Base-by-base conservation (phyloP, 2,888 invertebrate genomes). In the Sinelater perroti region DNA sequence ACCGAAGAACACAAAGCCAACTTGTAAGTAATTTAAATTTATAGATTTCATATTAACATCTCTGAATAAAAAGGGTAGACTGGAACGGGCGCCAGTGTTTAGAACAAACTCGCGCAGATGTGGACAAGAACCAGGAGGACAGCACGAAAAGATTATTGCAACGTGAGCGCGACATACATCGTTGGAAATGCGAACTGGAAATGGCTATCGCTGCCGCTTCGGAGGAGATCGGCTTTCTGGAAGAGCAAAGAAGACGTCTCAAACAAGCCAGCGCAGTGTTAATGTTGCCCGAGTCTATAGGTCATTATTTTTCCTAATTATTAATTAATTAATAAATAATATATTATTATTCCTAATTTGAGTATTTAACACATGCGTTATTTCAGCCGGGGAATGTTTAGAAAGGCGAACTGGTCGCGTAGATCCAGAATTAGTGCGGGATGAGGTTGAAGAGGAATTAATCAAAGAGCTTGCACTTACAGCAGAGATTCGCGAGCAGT, bases 141-240 rank as follows among this genome's bases (percentile, higher is more conserved):
- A 89, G 86, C 57, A 87, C 85, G 0, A 85, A 85, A 60, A 80
- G 85, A 53, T 70, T 91, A 11, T 83, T 83, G 47, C 84, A 84
- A 62, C 84, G 91, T 44, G 85, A 87, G 3, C 83, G 83, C 67
- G 86, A 90, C 59, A 81, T 92, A 49, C 85, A 86, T 67, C 83
- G 87, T 65, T 91, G 89, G 89, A 91, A 90, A 78, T 84, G 82
- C 11, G 89, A 90, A 68, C 79, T 92, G 14, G 90, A 90, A 70
- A 82, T 83, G 53, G 85, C 88, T 6, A 86, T 89, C 61, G 82
- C 81, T 58, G 85, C 85, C 0, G 86, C 89, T 62, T 83, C 85
- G 0, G 85, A 88, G 63, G 91, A 92, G 78, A 86, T 91, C 3
- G 82, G 83, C 58, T 74, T 82, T 16, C 77, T 90, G 60, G 89